phyloP scores from a whole-genome alignment of 2,888 invertebrate genomes.

The Perizoma affinitatum region DNA sequence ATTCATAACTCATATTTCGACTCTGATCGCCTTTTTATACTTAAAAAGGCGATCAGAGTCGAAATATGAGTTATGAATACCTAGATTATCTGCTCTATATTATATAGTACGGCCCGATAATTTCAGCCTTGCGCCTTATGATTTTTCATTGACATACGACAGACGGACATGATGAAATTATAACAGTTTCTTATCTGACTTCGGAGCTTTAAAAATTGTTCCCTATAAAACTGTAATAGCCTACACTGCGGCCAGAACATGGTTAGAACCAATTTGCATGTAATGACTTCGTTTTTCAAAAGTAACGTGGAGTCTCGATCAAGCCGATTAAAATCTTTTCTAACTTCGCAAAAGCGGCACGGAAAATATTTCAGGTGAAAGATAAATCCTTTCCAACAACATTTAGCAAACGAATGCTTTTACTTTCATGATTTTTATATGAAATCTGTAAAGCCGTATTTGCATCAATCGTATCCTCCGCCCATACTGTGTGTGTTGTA shows the following conservation, averaged over 20 bases:
- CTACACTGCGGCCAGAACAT: conserved; percentile 25
- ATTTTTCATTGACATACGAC: no score
- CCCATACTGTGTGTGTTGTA: conserved; percentile 56
- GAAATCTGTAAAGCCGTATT: conserved; percentile 41
- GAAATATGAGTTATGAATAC: no score
- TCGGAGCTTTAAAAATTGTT: conserved; percentile 5
- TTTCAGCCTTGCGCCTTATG: no score
- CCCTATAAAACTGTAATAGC: conserved; percentile 26
- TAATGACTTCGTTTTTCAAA: conserved; percentile 35
- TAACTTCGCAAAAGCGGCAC: neutral
- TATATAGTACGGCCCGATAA: no score
- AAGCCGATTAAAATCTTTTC: conserved; percentile 5
- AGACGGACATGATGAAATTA: no score
- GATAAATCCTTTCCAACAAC: conserved; percentile 10
- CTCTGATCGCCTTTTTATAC: no score
- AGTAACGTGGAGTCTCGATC: conserved; percentile 23
- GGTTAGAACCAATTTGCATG: conserved; percentile 34
- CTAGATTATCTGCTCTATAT: no score
- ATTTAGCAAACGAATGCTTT: conserved; percentile 19
- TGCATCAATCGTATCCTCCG: conserved; percentile 55
- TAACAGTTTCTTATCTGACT: no score
- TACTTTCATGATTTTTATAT: conserved; percentile 29
- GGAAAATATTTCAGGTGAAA: conserved; percentile 6
- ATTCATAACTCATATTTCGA: no score
- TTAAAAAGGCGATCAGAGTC: no score